Percentiles rank a stretch among this genome's conserved stretches.
Evolutionary conservation across 2,888 invertebrate species (phyloP).

Genomic region (Mesorhabditis spiculigera): DNA sequence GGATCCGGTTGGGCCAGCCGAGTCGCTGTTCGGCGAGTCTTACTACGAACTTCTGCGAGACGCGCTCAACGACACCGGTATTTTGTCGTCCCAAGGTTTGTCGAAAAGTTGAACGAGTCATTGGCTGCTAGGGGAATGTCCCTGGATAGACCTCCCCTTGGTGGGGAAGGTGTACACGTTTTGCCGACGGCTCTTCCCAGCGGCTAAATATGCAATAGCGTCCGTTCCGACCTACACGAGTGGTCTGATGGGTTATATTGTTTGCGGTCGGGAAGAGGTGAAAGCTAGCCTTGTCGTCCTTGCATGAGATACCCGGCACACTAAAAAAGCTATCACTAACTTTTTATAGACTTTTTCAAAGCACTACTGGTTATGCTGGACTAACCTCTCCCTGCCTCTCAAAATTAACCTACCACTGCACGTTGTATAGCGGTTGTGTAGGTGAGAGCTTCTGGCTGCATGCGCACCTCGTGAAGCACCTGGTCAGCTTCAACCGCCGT

Average conservation of each 20-base stretch:
- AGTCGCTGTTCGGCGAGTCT: slow-evolving; percentile 73
- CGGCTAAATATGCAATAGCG: slow-evolving; percentile 75
- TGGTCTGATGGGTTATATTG: slow-evolving; percentile 89
- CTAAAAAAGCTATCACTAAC: neutral
- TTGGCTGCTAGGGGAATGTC: slow-evolving; percentile 69
- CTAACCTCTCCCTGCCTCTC: too few species aligned
- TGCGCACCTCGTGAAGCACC: slow-evolving; percentile 73
- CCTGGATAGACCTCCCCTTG: slow-evolving; percentile 73
- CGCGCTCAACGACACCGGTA: slow-evolving; percentile 79
- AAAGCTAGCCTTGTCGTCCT: neutral
- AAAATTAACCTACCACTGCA: neutral
- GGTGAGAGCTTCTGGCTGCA: slow-evolving; percentile 75
- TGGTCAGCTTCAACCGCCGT: slow-evolving; percentile 73
- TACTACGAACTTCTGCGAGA: slow-evolving; percentile 81
- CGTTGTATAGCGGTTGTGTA: slow-evolving; percentile 38
- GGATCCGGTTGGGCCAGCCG: slow-evolving; percentile 86
- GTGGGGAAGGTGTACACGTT: slow-evolving; percentile 69
- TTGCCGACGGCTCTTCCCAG: slow-evolving; percentile 71
- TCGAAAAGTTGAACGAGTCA: neutral
- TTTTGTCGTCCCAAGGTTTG: slow-evolving; percentile 82
- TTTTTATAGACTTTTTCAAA: neutral
- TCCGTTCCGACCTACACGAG: slow-evolving; percentile 92
- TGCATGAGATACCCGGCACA: neutral
- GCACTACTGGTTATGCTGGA: too few species aligned
- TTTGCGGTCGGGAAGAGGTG: slow-evolving; percentile 73